Conservation (phyloP, 1,140 invertebrate genomes). For the Ostrea edulis region DNA sequence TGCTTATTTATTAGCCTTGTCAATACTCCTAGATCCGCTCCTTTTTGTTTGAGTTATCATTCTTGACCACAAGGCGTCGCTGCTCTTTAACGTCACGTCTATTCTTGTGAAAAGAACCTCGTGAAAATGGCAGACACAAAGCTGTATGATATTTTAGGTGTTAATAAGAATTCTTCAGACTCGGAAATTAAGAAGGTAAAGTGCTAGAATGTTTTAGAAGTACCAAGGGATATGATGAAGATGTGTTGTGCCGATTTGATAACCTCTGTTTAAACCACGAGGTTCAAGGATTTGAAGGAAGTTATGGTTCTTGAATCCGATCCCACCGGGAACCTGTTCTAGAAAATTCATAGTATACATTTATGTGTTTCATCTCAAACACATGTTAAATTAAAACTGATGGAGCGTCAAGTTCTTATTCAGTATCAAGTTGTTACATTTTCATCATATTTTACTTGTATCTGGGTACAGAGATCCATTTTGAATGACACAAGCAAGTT, state of each 20-base stretch:
- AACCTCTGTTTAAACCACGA: background rate
- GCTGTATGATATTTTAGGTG: slow-evolving; percentile 91
- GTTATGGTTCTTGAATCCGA: slow-evolving; percentile 9
- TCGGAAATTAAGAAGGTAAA: slow-evolving; percentile 93
- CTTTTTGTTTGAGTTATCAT: background rate
- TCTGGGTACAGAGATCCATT: too few relatives aligned
- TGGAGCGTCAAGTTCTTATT: too few relatives aligned
- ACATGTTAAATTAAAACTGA: too few relatives aligned
- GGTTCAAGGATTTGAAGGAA: background rate
- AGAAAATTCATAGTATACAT: slow-evolving; percentile 7
- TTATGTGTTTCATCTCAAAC: background rate
- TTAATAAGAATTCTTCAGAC: slow-evolving; percentile 87
- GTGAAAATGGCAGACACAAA: slow-evolving; percentile 85
- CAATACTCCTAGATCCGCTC: background rate
- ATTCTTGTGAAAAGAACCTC: slow-evolving; percentile 55
- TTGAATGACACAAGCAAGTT: too few relatives aligned
- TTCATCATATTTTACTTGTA: too few relatives aligned
- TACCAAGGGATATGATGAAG: background rate
- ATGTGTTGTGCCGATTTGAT: background rate
- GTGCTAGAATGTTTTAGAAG: background rate
- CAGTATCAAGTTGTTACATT: too few relatives aligned
- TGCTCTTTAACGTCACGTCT: slow-evolving; percentile 37
- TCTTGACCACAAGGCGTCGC: slow-evolving; percentile 21
- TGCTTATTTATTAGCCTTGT: too few relatives aligned
- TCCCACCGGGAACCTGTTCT: slow-evolving; percentile 17